These are phyloP conservation scores for Rhipidura dahli DNA, from an alignment of 2,113 vertebrate species.

Conservation along the genomic window DNA sequence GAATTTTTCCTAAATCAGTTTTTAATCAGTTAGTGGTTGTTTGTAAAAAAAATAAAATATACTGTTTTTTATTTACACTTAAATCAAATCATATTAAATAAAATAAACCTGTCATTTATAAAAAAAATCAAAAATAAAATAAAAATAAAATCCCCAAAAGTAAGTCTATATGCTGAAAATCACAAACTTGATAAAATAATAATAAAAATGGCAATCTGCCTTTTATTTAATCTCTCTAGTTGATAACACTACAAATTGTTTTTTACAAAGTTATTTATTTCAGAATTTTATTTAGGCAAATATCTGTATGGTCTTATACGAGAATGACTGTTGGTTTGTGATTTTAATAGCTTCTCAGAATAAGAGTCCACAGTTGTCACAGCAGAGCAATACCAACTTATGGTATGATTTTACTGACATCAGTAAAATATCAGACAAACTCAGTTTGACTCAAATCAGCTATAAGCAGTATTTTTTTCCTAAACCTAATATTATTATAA, in stretches of 20 bases:
- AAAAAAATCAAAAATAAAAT: neutral
- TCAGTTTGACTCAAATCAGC: conserved; percentile 61
- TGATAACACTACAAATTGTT: neutral
- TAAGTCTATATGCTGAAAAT: neutral
- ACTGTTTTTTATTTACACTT: neutral
- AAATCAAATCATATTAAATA: neutral
- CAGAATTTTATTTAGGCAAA: neutral
- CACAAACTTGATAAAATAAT: neutral
- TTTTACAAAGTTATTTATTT: neutral
- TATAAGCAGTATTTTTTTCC: conserved; percentile 60
- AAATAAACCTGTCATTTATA: neutral
- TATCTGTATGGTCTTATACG: neutral
- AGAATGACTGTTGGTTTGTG: neutral
- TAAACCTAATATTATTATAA: conserved; percentile 61
- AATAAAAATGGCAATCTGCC: neutral
- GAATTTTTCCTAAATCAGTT: neutral
- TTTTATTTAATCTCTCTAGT: neutral
- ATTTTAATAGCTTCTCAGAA: conserved; percentile 42
- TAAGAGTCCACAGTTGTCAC: conserved; percentile 26
- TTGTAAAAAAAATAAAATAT: neutral
- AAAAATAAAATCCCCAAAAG: neutral
- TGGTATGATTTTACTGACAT: conserved; percentile 55
- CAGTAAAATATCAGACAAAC: conserved; percentile 61
- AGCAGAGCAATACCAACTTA: conserved; percentile 42
- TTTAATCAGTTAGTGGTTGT: neutral